Conservation (phyloP, 2,113 vertebrate genomes). For the Carassius auratus region DNA sequence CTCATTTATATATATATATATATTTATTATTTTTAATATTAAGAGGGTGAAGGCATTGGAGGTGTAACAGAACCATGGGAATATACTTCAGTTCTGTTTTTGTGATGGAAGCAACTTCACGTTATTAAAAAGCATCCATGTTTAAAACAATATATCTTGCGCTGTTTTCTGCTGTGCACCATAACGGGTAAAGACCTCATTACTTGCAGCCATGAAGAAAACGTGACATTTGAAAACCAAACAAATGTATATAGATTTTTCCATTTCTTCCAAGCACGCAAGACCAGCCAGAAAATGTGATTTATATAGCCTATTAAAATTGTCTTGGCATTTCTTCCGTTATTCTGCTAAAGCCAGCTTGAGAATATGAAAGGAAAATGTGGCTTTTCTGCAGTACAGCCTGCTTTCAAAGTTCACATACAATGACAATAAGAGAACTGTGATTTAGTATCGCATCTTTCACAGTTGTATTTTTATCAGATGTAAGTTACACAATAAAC, state of each 20-base stretch:
- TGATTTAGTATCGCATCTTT: too few relatives aligned
- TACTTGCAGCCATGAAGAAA: constrained; percentile 10
- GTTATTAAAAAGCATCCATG: background rate
- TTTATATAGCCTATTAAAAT: constrained; percentile 14
- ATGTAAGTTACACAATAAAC: too few relatives aligned
- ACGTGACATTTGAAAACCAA: constrained; percentile 18
- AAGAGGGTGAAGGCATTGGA: too few relatives aligned
- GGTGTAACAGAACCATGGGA: background rate
- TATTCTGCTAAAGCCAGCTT: constrained; percentile 1
- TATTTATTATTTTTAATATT: too few relatives aligned
- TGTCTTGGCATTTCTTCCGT: constrained; percentile 8
- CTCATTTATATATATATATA: too few relatives aligned
- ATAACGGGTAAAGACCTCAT: background rate
- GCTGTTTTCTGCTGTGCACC: background rate
- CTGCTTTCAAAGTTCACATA: too few relatives aligned
- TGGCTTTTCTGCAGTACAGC: too few relatives aligned
- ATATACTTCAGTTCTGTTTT: background rate
- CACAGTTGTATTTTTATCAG: too few relatives aligned
- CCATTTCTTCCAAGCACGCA: background rate
- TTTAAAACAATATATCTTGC: background rate
- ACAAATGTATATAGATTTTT: constrained; percentile 11
- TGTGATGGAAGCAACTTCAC: too few relatives aligned
- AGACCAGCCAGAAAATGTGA: constrained; percentile 1
- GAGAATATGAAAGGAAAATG: background rate
- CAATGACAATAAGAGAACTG: too few relatives aligned